Conservation (phyloP, 2,113 vertebrate species). For the Eurypyga helias region DNA sequence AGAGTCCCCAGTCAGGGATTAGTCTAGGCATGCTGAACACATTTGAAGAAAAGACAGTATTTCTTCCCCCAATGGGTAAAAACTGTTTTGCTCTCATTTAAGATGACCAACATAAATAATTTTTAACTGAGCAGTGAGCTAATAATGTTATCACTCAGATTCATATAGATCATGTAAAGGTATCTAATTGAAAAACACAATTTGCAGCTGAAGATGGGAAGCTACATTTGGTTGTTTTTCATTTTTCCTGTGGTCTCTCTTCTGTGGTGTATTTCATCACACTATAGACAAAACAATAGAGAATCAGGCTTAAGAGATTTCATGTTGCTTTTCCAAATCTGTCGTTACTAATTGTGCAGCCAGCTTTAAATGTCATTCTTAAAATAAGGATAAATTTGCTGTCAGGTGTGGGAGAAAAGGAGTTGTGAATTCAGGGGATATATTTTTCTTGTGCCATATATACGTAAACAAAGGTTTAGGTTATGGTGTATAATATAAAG, state of each 20-base stretch:
- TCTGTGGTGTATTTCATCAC: not conserved
- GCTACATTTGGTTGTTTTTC: not conserved
- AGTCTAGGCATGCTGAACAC: not conserved
- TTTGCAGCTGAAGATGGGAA: not conserved
- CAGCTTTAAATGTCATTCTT: not conserved
- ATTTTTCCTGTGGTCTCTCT: not conserved
- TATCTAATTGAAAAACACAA: not conserved
- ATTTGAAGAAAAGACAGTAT: not conserved
- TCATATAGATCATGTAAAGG: not conserved
- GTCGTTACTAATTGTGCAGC: not conserved
- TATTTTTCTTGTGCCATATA: not conserved
- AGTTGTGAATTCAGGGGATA: not conserved
- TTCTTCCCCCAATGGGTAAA: not conserved
- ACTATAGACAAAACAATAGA: not conserved
- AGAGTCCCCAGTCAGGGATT: not conserved
- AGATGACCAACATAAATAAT: conserved; percentile 3
- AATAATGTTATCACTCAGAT: not conserved
- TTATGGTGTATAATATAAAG: not conserved
- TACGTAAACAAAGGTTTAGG: not conserved
- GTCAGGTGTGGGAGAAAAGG: not conserved
- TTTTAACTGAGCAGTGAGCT: not conserved
- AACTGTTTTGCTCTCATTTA: not conserved
- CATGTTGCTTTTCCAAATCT: not conserved
- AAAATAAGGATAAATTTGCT: not conserved
- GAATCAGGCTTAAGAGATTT: not conserved